Evolutionary conservation across 2,888 invertebrate genomes (phyloP), one percentile per base, ranked within the genome.

Genomic region (Copidosoma aretas): DNA sequence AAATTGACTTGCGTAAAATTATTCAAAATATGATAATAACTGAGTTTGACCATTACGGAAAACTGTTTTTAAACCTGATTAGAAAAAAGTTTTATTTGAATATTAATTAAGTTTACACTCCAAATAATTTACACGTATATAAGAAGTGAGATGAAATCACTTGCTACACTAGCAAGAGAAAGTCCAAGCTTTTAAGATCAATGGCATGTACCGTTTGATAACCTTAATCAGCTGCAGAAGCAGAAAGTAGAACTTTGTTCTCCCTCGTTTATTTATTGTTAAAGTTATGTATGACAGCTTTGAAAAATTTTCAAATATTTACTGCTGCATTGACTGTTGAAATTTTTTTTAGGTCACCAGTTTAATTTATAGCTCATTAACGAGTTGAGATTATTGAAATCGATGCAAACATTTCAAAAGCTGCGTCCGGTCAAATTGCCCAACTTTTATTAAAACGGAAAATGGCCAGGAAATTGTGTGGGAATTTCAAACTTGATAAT

Each of bases 121-220:
- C 4, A 32, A 32, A 8, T 32, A 32, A 8, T 32, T 32, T 32
- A 32, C 32, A 8, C 32, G 32, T 32, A 32, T 32, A 5, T 32
- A 32, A 32, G 32, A 32, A 8, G 32, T 32, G 32, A 32, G 43
- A 46, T 17, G 43, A 46, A 46, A 46, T 17, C 43, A 46, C 43
- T 46, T 46, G 43, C 43, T 46, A 46, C 43, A 46, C 43, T 12
- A 46, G 43, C 43, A 46, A 17, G 52, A 52, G 22, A 52, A 52
- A 52, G 52, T 52, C 12, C 19, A 52, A 56, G 56, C 61, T 52
- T 62, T 51, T 17, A 62, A 68, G 64, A 60, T 62, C 64, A 51
- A 64, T 25, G 60, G 32, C 71, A 71, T 64, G 77, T 77, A 78
- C 77, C 78, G 77, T 77, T 78, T 70, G 53, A 71, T 72, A 76